Evolutionary conservation across 2,113 vertebrate species (phyloP), one percentile per base, ranked within the genome.

Genomic region (Leiothrix lutea): DNA sequence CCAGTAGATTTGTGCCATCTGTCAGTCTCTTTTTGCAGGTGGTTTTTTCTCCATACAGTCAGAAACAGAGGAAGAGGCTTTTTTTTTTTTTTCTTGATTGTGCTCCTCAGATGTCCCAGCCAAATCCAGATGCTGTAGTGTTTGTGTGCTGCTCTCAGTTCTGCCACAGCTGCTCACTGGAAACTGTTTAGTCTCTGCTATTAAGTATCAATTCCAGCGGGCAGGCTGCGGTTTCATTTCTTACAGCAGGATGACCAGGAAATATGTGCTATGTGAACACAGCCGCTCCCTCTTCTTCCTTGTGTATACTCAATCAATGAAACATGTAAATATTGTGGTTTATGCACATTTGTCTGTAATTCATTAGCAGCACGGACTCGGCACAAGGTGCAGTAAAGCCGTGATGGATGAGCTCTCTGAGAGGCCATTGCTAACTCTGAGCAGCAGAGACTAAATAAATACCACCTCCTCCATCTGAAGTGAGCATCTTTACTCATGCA

Each of bases 271-370:
- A 20, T 77, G 87, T 82, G 96, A 71, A 67, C 84, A 80, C 80
- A 74, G 84, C 81, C 35, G 3, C 90, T 95, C 90, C 87, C 92
- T 92, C 81, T 94, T 83, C 93, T 88, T 58, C 79, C 67, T 57
- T 94, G 96, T 97, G 4, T 96, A 95, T 80, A 94, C 77, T 96
- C 82, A 28, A 7, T 92, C 91, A 95, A 53, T 77, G 91, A 70
- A 88, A 72, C 77, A 94, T 90, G 94, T 97, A 97, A 97, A 96
- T 95, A 97, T 44, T 97, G 81, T 92, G 81, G 77, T 67, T 90
- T 38, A 20, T n/a, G 50, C 31, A 50, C 70, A 14, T 88, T 96
- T 40, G 81, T 44, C 80, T 31, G 24, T 94, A 91, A 94, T 70
- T 96, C 93, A 88, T 95, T 88, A 84, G 66, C 81, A 73, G 70